A percentile compares a stretch with the other conserved stretches of the same genome.
Conservation (phyloP, 2,113 vertebrate species). For the Sterna hirundo region DNA sequence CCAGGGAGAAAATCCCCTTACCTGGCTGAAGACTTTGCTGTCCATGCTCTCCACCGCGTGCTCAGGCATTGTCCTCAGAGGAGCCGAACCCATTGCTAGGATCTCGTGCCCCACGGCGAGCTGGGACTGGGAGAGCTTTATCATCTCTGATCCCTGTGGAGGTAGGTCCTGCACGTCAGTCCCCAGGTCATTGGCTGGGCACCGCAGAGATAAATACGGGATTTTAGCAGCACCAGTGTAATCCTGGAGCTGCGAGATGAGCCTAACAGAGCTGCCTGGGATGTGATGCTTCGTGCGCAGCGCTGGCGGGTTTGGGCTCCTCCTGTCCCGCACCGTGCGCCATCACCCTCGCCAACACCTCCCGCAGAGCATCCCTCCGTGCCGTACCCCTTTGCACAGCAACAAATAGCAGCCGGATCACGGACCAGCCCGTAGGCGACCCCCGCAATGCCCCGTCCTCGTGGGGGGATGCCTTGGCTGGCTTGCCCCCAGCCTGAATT, state of each 20-base stretch:
- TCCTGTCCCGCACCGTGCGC: accelerated
- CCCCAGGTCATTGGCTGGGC: constrained; percentile 33
- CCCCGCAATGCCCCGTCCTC: accelerated
- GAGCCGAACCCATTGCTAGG: neutral
- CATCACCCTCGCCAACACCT: accelerated
- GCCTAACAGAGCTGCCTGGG: neutral
- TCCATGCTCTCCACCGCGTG: neutral
- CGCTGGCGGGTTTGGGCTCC: neutral
- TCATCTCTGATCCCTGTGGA: neutral
- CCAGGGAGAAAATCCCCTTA: neutral
- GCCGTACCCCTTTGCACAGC: accelerated
- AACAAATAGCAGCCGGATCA: neutral
- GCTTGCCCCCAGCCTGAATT: neutral
- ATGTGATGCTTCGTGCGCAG: accelerated
- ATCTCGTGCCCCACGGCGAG: neutral
- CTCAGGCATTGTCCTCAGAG: neutral
- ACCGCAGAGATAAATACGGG: neutral
- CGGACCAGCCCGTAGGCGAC: accelerated
- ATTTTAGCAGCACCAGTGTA: neutral
- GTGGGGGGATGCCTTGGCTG: neutral
- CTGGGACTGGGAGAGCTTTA: neutral
- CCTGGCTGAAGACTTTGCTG: neutral
- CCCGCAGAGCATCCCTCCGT: accelerated
- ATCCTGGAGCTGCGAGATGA: neutral
- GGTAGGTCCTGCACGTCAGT: neutral